Conservation (phyloP, 2,888 invertebrate genomes). For the Plebejus melissa region DNA sequence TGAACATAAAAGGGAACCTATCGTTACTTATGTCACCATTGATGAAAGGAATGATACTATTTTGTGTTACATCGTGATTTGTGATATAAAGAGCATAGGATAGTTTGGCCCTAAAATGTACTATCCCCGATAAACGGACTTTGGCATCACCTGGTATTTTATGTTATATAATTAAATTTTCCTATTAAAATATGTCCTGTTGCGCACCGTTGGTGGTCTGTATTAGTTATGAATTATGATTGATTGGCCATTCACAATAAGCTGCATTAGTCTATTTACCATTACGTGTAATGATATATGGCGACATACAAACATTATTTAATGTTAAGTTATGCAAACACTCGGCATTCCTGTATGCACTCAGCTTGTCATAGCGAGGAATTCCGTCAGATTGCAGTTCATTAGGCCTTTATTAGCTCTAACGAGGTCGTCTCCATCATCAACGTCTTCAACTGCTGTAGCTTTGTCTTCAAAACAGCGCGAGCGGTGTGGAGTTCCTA, state of each 20-base stretch:
- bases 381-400: constrained; percentile 21
- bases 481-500: background rate
- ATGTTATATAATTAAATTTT: background rate
- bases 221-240: background rate
- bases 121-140: background rate
- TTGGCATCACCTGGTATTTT: background rate
- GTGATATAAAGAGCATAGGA: too few species aligned
- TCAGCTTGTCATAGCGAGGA: constrained; percentile 15
- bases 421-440: constrained; percentile 6
- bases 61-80: too few species aligned
- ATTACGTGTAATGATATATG: constrained; percentile 17
- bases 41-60: too few species aligned
- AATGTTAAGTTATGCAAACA: constrained; percentile 20
- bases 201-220: background rate
- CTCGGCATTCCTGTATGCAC: constrained; percentile 8
- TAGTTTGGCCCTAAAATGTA: too few species aligned
- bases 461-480: background rate
- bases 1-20: background rate
- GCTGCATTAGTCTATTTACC: constrained; percentile 15
- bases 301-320: constrained; percentile 15
- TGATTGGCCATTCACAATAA: constrained; percentile 3
- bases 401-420: constrained; percentile 11
- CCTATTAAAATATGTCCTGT: background rate
- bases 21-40: too few species aligned
- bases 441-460: background rate